Conservation (phyloP, 2,888 invertebrate genomes). For the Pristionchus exspectatus region DNA sequence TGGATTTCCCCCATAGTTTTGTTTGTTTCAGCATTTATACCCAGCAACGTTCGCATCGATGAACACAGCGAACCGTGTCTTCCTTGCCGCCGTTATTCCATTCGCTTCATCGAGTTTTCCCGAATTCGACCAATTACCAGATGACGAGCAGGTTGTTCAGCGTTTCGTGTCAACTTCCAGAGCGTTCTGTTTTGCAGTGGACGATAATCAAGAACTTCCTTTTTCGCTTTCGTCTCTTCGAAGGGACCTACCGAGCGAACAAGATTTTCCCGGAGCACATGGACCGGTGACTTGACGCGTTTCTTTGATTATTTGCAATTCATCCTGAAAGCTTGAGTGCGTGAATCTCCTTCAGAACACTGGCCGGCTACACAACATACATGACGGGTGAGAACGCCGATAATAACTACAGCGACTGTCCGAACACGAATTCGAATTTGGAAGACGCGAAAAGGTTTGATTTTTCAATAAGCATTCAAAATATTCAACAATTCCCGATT, state of each 20-base stretch:
- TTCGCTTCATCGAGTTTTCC: neutral
- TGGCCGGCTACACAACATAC: neutral
- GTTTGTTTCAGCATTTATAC: neutral
- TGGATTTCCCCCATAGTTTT: too few relatives aligned
- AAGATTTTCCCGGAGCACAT: neutral
- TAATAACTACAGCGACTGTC: neutral
- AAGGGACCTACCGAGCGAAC: neutral
- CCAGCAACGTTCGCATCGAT: neutral
- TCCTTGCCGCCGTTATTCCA: neutral
- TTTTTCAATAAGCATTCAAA: neutral
- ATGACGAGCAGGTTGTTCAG: neutral
- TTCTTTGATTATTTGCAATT: neutral
- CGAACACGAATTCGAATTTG: neutral
- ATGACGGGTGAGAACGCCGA: neutral
- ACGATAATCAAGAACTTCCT: neutral
- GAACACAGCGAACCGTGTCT: neutral
- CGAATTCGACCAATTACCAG: neutral
- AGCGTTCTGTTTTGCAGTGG: neutral
- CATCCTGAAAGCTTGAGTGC: too few relatives aligned
- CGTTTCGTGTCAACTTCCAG: neutral
- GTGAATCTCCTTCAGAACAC: too few relatives aligned
- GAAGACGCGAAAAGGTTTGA: neutral
- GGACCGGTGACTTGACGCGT: neutral
- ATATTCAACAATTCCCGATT: neutral
- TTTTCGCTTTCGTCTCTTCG: neutral